phyloP scores from a whole-genome alignment of 1,140 invertebrate genomes.

The Cotesia glomerata region DNA sequence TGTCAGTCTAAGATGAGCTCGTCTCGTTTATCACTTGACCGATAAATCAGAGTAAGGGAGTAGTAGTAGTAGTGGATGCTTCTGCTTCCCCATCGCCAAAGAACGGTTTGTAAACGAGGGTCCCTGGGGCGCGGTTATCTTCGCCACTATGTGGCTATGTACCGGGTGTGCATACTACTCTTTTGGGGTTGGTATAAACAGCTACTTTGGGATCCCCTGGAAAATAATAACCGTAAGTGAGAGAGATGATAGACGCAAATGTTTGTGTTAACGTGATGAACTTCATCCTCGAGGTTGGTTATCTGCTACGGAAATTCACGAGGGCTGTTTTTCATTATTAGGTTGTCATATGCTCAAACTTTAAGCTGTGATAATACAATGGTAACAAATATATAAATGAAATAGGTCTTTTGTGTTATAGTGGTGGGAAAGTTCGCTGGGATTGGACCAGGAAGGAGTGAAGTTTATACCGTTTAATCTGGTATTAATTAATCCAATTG shows the following conservation, averaged over 20 bases:
- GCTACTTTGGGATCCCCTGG: no score
- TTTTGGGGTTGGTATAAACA: conserved; percentile 24
- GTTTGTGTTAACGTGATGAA: conserved; percentile 42
- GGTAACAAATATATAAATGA: background rate
- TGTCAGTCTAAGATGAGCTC: conserved; percentile 47
- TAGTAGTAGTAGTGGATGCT: conserved; percentile 58
- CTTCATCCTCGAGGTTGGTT: conserved; percentile 14
- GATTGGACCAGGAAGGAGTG: no score
- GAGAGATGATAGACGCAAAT: conserved; percentile 41
- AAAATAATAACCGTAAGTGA: background rate
- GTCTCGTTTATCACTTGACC: conserved; percentile 56
- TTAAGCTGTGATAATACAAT: no score
- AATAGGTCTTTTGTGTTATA: no score
- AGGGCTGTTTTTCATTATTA: conserved; percentile 38
- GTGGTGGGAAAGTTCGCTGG: no score
- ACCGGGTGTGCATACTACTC: conserved; percentile 59
- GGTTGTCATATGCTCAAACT: background rate
- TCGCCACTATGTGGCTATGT: conserved; percentile 49
- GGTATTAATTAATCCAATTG: no score
- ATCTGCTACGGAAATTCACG: conserved; percentile 22
- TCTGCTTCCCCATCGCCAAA: conserved; percentile 60
- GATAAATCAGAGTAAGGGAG: conserved; percentile 60
- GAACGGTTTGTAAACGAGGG: conserved; percentile 53
- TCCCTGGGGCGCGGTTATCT: conserved; percentile 61
- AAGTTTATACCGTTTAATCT: no score